Percentiles rank a stretch among this genome's conserved stretches.
These are phyloP conservation scores for Aradus depressus DNA, from an alignment of 2,888 invertebrate species.

Conservation along the genomic window DNA sequence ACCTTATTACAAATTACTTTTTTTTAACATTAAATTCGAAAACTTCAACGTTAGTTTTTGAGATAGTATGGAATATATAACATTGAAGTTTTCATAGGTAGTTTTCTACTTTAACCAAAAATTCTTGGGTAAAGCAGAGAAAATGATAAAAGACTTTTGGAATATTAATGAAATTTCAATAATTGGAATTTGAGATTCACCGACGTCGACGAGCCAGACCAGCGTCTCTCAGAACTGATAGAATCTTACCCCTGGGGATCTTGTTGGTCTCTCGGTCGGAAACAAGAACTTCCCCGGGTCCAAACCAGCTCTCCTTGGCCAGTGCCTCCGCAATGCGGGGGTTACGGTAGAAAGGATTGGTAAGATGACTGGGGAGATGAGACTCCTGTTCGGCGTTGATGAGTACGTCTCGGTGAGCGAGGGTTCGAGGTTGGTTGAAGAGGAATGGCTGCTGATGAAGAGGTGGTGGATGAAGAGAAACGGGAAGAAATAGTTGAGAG, in stretches of 20 bases:
- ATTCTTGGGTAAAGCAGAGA: no score
- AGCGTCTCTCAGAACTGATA: slow-evolving; percentile 60
- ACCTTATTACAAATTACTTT: no score
- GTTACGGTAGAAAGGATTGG: slow-evolving; percentile 65
- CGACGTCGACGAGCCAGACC: slow-evolving; percentile 43
- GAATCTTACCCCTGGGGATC: slow-evolving; percentile 64
- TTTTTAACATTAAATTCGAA: no score
- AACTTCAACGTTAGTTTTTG: no score
- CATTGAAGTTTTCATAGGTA: no score
- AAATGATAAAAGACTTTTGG: no score
- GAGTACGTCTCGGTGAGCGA: slow-evolving; percentile 55
- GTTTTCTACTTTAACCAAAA: no score
- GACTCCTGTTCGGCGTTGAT: slow-evolving; percentile 60
- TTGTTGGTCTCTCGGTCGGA: slow-evolving; percentile 67
- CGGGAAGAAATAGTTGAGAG: no score
- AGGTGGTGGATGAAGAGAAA: slow-evolving; percentile 5
- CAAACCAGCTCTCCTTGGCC: slow-evolving; percentile 62
- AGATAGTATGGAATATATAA: no score
- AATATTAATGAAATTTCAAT: no score
- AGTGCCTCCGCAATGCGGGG: slow-evolving; percentile 59
- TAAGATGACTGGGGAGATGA: slow-evolving; percentile 54
- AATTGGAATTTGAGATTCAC: no score
- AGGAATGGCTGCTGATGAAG: not conserved
- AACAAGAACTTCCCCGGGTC: slow-evolving; percentile 40
- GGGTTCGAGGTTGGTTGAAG: not conserved